Percentiles rank a stretch among this genome's conserved stretches.
Evolutionary conservation across 2,113 vertebrate genomes (phyloP).

Genomic region (Epinephelus lanceolatus): DNA sequence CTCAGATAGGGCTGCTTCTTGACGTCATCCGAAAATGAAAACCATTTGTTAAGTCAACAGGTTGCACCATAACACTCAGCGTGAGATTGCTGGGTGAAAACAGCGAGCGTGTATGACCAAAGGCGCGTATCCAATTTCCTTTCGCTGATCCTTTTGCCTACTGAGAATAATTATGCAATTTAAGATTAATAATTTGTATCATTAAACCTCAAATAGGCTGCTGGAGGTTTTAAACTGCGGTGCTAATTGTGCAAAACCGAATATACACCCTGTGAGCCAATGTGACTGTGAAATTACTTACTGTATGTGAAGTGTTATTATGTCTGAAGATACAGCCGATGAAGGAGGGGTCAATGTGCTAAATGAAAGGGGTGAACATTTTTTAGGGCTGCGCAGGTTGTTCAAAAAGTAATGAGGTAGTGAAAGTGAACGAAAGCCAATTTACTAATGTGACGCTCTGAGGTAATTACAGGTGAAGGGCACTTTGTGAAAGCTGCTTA

Average conservation of each 20-base stretch:
- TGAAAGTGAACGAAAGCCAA: neutral
- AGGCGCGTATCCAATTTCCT: neutral
- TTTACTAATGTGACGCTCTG: slow-evolving; percentile 10
- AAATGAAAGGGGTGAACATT: too few species aligned
- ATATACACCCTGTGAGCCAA: neutral
- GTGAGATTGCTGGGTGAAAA: neutral
- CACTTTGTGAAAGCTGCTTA: slow-evolving; percentile 48
- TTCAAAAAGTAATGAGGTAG: slow-evolving; percentile 1
- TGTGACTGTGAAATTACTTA: neutral
- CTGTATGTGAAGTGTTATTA: neutral
- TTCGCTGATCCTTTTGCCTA: neutral
- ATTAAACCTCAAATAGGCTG: neutral
- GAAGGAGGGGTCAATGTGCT: neutral
- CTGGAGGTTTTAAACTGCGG: neutral
- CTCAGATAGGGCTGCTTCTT: neutral
- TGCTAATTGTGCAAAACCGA: too few species aligned
- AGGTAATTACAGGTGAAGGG: slow-evolving; percentile 12
- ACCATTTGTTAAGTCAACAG: neutral
- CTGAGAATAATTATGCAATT: neutral
- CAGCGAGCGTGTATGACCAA: neutral
- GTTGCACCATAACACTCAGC: neutral
- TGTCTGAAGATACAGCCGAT: neutral
- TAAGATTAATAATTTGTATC: neutral
- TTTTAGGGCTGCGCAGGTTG: neutral
- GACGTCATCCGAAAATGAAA: neutral